Evolutionary conservation across 2,797 vertebrate genomes (phyloP), one percentile per base, ranked within the genome.

Genomic region (Tragelaphus eurycerus): DNA sequence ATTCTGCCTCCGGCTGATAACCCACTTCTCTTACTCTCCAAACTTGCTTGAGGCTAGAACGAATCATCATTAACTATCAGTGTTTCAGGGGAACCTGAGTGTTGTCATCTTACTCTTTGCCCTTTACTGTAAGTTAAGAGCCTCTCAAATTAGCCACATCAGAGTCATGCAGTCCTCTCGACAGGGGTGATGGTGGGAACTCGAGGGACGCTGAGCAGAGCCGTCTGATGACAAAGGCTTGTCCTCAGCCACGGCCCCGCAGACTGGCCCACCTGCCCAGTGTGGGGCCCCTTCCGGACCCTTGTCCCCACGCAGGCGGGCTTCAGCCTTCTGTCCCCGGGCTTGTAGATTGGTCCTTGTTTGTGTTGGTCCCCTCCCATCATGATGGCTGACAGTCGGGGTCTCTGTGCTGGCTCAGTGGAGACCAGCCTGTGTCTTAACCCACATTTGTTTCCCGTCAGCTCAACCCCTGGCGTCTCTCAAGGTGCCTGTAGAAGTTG

Each of bases 141-240:
- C 38, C 48, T 50, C 48, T 90, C 60, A 1, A 0, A 4, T 64
- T 2, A 52, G 2, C 60, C n/a, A 6, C 12, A 0, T 27, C 31
- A 59, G 3, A 17, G 15, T 4, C 7, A 10, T 0, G 4, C 3
- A 0, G n/a, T 16, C 0, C 11, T 43, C 38, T 57, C 1, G 1
- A 21, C 31, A 1, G 55, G 3, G 2, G 38, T 1, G 7, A 9
- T 3, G 12, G 25, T 0, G 13, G 59, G 60, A 14, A 0, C 0
- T 1, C 0, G 0, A 57, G 50, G 52, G n/a, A 13, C 21, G 1
- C 4, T 0, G 21, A 10, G 27, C 54, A 29, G 90, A 25, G 59
- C 25, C 1, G 6, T 3, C 1, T 13, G 13, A 1, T 10, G 7
- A 10, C 16, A 9, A 2, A 67, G 10, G 9, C 2, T 4, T 0